Evolutionary conservation across 2,113 vertebrate species (phyloP).

Genomic region (Crotalus tigris): DNA sequence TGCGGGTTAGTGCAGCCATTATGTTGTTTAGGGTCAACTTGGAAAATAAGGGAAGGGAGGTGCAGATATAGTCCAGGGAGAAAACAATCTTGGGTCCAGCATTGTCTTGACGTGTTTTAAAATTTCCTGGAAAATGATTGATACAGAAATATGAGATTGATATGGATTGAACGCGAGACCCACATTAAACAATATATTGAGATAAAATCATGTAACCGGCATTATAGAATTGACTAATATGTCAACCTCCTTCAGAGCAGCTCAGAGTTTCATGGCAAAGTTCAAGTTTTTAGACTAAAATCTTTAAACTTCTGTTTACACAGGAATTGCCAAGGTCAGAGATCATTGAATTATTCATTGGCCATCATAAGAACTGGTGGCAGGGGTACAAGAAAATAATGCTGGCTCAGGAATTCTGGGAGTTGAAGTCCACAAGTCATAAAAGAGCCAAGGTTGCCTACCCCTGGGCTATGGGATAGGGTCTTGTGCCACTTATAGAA

Average conservation of each 20-base stretch:
- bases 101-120: not conserved
- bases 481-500: not conserved
- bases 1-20: constrained; percentile 64
- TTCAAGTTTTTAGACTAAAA: not conserved
- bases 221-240: not conserved
- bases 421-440: no score
- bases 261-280: not conserved
- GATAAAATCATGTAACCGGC: not conserved
- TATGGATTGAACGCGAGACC: not conserved
- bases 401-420: no score
- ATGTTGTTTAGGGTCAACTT: accelerated
- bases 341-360: not conserved
- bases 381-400: no score
- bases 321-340: not conserved
- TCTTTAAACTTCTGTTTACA: not conserved
- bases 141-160: not conserved
- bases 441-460: no score
- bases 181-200: not conserved
- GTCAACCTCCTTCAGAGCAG: not conserved
- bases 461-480: not conserved
- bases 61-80: not conserved
- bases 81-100: not conserved
- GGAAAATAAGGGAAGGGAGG: not conserved
- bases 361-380: not conserved
- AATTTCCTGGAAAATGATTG: not conserved